Conservation (phyloP, 2,888 invertebrate species). For the Agrotis ipsilon region DNA sequence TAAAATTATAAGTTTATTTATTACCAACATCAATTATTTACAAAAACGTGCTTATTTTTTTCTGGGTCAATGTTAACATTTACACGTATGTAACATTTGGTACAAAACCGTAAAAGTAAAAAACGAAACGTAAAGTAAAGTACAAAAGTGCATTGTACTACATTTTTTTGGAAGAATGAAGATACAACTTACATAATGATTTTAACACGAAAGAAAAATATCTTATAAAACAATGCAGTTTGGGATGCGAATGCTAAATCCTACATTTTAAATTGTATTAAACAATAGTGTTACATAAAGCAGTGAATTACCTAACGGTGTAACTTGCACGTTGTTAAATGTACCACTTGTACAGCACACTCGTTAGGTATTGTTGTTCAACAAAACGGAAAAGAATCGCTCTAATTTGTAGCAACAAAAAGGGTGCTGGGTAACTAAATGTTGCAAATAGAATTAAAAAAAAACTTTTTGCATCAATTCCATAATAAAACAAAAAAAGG, state of each 20-base stretch:
- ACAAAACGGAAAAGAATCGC: constrained; percentile 34
- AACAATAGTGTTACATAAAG: constrained; percentile 64
- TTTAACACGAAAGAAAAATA: neutral
- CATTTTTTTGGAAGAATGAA: neutral
- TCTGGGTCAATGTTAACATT: constrained; percentile 16
- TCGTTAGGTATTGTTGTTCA: constrained; percentile 4
- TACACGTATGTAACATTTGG: neutral
- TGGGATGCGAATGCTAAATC: constrained; percentile 50
- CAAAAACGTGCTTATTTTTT: neutral
- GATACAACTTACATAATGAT: constrained; percentile 21
- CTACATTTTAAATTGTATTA: constrained; percentile 37
- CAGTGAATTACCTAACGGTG: constrained; percentile 52
- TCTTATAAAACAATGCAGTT: constrained; percentile 38
- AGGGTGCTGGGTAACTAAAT: neutral
- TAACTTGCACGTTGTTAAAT: constrained; percentile 39
- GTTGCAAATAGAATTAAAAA: neutral
- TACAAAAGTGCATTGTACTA: neutral
- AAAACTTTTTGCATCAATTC: too few species aligned
- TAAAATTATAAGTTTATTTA: neutral
- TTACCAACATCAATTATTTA: neutral
- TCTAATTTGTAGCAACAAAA: neutral
- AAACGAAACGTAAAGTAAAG: neutral
- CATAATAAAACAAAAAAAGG: too few species aligned
- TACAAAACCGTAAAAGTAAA: neutral
- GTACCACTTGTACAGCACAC: constrained; percentile 33